Conservation (phyloP, 2,888 invertebrate genomes). For the Volucella bombylans region DNA sequence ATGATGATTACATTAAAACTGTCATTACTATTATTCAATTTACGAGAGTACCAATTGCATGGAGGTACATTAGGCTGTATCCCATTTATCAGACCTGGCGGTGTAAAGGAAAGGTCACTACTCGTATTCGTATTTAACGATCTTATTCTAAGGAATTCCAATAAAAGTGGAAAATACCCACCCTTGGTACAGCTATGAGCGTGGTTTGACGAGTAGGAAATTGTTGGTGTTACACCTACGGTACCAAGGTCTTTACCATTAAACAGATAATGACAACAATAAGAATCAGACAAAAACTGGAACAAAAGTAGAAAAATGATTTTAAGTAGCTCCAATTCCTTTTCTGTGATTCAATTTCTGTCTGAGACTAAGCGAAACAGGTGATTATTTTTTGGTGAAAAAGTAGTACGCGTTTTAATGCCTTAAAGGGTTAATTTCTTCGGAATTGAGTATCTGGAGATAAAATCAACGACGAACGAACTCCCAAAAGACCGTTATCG, state of each 20-base stretch:
- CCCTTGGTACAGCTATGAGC: not conserved
- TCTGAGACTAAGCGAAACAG: conserved; percentile 43
- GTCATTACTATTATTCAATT: conserved; percentile 57
- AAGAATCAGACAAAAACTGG: conserved; percentile 17
- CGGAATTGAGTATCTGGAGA: too few relatives aligned
- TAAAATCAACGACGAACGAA: too few relatives aligned
- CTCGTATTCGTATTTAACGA: not conserved
- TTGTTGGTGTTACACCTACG: conserved; percentile 24
- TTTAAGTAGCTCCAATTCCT: conserved; percentile 47
- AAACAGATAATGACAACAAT: conserved; percentile 49
- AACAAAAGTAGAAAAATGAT: conserved; percentile 61
- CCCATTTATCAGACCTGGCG: not conserved
- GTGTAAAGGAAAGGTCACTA: not conserved
- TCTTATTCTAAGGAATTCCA: conserved; percentile 56
- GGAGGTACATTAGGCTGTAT: conserved; percentile 2
- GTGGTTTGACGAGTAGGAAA: not conserved
- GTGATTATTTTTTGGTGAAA: conserved; percentile 1
- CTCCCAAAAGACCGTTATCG: too few relatives aligned
- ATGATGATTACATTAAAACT: conserved; percentile 48
- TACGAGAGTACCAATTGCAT: not conserved
- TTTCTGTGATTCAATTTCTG: conserved; percentile 65
- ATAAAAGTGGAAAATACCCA: conserved; percentile 58
- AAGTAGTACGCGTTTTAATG: too few relatives aligned
- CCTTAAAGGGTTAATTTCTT: too few relatives aligned
- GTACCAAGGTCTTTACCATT: conserved; percentile 61